Conservation (phyloP, 2,888 invertebrate species). For the Biston stratarius region DNA sequence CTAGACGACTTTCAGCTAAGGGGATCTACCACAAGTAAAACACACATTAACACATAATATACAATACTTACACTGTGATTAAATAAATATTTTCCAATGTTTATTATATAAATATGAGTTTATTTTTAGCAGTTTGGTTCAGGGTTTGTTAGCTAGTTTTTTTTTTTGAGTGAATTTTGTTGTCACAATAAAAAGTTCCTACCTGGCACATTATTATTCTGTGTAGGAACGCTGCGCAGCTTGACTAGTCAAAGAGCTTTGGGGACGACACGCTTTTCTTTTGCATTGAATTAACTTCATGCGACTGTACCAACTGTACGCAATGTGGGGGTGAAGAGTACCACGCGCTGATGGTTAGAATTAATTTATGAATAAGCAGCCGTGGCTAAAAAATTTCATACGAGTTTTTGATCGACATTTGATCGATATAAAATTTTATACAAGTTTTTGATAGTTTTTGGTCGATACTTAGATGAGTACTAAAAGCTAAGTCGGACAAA, state of each 20-base stretch:
- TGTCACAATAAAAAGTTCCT: not conserved
- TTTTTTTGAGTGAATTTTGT: not conserved
- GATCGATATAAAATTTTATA: too few species aligned
- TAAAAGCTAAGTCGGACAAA: too few species aligned
- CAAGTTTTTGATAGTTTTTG: too few species aligned
- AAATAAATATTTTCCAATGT: too few species aligned
- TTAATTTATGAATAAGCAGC: not conserved
- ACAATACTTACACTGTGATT: too few species aligned
- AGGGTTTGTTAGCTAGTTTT: too few species aligned
- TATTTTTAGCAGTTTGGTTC: not conserved
- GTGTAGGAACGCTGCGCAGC: not conserved
- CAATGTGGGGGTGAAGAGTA: not conserved
- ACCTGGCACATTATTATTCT: not conserved
- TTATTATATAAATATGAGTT: too few species aligned
- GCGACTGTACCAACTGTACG: constrained; percentile 14
- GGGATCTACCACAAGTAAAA: too few species aligned
- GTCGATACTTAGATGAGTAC: too few species aligned
- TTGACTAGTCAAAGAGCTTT: constrained; percentile 33
- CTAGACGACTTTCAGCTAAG: too few species aligned
- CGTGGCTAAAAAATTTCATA: not conserved
- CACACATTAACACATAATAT: too few species aligned
- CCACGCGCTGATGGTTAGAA: not conserved
- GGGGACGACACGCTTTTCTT: constrained; percentile 25
- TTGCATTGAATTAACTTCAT: constrained; percentile 34
- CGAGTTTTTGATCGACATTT: too few species aligned